These are phyloP conservation scores for Rhynchopsitta pachyrhyncha DNA, from an alignment of 2,113 vertebrate species.

Conservation along the genomic window DNA sequence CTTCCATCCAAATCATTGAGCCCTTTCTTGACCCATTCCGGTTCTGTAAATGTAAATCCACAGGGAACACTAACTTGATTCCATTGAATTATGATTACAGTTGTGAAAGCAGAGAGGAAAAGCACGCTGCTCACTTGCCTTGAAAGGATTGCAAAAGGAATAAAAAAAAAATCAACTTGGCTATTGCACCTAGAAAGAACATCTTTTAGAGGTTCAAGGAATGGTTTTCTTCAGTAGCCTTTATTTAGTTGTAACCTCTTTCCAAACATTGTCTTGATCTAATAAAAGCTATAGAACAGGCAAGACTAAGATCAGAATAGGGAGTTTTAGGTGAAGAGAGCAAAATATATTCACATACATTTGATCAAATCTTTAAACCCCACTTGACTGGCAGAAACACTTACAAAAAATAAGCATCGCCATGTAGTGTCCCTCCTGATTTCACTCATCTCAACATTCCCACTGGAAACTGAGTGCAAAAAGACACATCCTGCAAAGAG, in stretches of 20 bases:
- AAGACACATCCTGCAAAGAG: neutral
- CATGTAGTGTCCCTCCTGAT: neutral
- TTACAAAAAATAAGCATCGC: neutral
- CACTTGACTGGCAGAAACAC: neutral
- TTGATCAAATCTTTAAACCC: neutral
- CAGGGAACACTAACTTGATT: neutral
- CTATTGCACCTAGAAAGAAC: neutral
- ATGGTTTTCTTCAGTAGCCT: neutral
- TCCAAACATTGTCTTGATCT: neutral
- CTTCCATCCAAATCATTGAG: neutral
- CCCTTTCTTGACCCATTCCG: neutral
- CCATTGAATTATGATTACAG: neutral
- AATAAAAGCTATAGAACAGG: neutral
- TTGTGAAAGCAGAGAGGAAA: neutral
- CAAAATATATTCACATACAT: neutral
- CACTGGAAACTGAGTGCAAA: neutral
- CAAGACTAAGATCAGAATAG: neutral
- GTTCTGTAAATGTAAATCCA: neutral
- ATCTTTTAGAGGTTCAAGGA: neutral
- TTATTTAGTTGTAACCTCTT: neutral
- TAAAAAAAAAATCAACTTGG: neutral
- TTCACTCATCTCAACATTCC: neutral
- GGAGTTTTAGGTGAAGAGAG: neutral
- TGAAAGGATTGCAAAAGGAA: neutral
- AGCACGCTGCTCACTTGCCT: neutral